phyloP scores from a whole-genome alignment of 2,797 vertebrate genomes.

The Oryzias sinensis region DNA sequence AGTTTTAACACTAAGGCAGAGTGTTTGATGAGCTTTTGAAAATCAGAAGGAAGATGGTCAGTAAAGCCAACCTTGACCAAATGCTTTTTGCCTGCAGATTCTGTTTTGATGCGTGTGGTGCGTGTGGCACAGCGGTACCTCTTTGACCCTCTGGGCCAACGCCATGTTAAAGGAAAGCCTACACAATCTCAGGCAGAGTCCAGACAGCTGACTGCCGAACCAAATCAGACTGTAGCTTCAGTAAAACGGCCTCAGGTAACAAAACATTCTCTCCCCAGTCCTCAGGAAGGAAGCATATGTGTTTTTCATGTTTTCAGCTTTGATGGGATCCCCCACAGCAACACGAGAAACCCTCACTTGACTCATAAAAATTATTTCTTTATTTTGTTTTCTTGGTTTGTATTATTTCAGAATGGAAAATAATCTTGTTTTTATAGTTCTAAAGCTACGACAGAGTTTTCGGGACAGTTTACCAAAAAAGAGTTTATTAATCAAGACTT shows the following conservation, averaged over 20 bases:
- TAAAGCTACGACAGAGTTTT: no score
- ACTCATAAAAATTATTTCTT: no score
- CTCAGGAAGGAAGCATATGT: background rate
- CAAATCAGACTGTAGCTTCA: slow-evolving; percentile 35
- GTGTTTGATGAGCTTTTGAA: background rate
- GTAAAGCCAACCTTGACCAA: background rate
- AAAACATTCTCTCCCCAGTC: background rate
- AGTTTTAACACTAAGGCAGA: background rate
- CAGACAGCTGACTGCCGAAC: slow-evolving; percentile 36
- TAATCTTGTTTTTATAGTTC: no score
- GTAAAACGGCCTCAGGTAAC: slow-evolving; percentile 63
- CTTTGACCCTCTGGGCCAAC: slow-evolving; percentile 43
- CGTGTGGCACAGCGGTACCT: slow-evolving; percentile 65
- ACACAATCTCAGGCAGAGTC: slow-evolving; percentile 22
- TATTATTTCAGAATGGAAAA: no score
- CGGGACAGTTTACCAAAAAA: no score
- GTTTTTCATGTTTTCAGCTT: background rate
- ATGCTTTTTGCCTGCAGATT: slow-evolving; percentile 22
- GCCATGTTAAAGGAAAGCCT: slow-evolving; percentile 22
- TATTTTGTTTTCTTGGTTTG: no score
- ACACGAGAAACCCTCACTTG: no score
- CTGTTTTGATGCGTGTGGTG: slow-evolving; percentile 60
- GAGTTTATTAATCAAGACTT: no score
- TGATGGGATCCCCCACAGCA: no score
- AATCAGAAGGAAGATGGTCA: background rate